Percentiles rank a stretch among this genome's conserved stretches.
Conservation (phyloP, 2,797 vertebrate species). For the Poeciliopsis gracilis region DNA sequence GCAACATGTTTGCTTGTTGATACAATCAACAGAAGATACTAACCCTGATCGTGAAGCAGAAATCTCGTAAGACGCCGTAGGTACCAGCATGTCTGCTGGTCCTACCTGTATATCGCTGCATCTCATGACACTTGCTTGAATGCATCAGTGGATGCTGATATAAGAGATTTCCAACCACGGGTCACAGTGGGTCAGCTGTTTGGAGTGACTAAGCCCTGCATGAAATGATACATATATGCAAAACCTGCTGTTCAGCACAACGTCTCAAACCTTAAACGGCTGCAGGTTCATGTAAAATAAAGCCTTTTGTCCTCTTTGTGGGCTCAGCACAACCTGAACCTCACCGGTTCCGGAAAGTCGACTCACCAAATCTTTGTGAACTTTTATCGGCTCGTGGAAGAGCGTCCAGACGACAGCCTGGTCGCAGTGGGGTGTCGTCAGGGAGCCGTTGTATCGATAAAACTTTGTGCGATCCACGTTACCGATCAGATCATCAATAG, state of each 20-base stretch:
- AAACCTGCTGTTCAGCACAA: too few relatives aligned
- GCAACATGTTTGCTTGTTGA: not conserved
- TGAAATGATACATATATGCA: not conserved
- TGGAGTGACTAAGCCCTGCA: not conserved
- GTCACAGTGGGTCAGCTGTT: not conserved
- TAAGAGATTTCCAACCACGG: not conserved
- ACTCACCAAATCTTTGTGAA: slow-evolving; percentile 66
- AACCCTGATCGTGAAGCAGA: not conserved
- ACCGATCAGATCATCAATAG: slow-evolving; percentile 67
- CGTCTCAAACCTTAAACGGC: not conserved
- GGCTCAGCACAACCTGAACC: not conserved
- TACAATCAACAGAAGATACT: slow-evolving; percentile 3
- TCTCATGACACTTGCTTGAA: not conserved
- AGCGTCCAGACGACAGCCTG: slow-evolving; percentile 75
- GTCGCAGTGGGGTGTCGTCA: slow-evolving; percentile 71
- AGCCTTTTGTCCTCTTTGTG: not conserved
- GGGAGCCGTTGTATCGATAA: slow-evolving; percentile 74
- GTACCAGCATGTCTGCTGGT: slow-evolving; percentile 7
- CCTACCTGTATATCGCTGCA: too few relatives aligned
- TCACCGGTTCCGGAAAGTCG: not conserved
- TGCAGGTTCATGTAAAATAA: not conserved
- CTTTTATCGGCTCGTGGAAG: slow-evolving; percentile 69
- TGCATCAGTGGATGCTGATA: not conserved
- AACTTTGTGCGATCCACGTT: slow-evolving; percentile 65
- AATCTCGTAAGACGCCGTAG: not conserved